Evolutionary conservation across 2,113 vertebrate genomes (phyloP).

Genomic region (Cinclus mexicanus): DNA sequence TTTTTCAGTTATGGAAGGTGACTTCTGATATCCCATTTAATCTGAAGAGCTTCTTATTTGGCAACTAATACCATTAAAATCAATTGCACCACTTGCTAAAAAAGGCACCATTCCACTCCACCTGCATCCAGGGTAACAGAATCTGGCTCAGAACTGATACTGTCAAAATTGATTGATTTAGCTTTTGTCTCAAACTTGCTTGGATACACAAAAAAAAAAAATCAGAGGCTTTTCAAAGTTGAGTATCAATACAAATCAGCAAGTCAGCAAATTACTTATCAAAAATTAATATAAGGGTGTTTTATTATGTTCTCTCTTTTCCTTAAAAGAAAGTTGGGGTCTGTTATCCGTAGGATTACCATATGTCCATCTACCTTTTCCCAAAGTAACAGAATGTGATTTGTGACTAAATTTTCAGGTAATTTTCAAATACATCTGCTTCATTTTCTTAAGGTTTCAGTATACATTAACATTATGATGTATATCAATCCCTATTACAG

Average conservation of each 20-base stretch:
- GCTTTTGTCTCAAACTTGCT: not conserved
- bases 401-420: not conserved
- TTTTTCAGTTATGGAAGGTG: not conserved
- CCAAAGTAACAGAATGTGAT: not conserved
- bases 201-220: not conserved
- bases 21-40: not conserved
- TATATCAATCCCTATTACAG: not conserved
- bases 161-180: conserved; percentile 24
- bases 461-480: not conserved
- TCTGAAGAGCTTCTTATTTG: not conserved
- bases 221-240: not conserved
- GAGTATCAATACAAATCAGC: not conserved
- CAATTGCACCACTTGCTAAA: conserved; percentile 1
- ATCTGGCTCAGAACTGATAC: conserved; percentile 7
- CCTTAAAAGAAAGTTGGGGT: not conserved
- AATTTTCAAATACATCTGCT: not conserved
- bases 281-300: not conserved
- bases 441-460: not conserved
- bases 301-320: not conserved
- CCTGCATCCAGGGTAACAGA: not conserved
- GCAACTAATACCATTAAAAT: not conserved
- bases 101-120: not conserved
- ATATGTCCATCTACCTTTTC: not conserved
- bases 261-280: not conserved
- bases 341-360: not conserved